Evolutionary conservation across 2,888 invertebrate genomes (phyloP).

Genomic region (Philaethria dido): DNA sequence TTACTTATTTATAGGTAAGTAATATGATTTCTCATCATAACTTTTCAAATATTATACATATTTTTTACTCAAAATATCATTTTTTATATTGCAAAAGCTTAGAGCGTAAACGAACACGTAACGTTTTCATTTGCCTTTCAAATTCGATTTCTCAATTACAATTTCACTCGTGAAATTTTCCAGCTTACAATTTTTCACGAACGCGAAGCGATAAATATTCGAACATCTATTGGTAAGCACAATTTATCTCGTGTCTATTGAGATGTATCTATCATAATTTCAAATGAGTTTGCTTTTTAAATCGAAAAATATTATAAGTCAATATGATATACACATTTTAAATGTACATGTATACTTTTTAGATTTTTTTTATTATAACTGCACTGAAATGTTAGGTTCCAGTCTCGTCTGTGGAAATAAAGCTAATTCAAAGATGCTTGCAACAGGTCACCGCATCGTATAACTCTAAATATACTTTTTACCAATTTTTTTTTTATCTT

Average conservation of each 20-base stretch:
- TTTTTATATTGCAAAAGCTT: conserved; percentile 1
- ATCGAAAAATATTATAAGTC: conserved; percentile 21
- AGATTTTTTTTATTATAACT: too few species aligned
- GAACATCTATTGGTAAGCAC: conserved; percentile 39
- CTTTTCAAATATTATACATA: neutral
- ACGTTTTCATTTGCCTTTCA: conserved; percentile 41
- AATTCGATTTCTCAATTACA: conserved; percentile 48
- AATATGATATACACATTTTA: too few species aligned
- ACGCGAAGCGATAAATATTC: conserved; percentile 52
- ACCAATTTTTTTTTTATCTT: too few species aligned
- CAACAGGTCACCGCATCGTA: neutral
- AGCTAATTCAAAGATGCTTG: neutral
- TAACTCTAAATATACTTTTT: neutral
- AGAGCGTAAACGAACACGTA: conserved; percentile 13
- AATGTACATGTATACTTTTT: too few species aligned
- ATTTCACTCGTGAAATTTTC: conserved; percentile 47
- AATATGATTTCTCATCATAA: conserved; percentile 15
- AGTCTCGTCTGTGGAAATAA: neutral
- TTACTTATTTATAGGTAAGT: conserved; percentile 41
- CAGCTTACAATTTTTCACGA: conserved; percentile 53
- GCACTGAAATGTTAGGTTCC: too few species aligned
- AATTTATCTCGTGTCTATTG: conserved; percentile 35
- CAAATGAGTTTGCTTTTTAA: conserved; percentile 26
- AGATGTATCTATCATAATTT: conserved; percentile 29
- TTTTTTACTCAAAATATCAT: conserved; percentile 2